Percentiles rank a stretch among this genome's conserved stretches.
Evolutionary conservation across 2,888 invertebrate species (phyloP).

Genomic region (Apodemia mormo): DNA sequence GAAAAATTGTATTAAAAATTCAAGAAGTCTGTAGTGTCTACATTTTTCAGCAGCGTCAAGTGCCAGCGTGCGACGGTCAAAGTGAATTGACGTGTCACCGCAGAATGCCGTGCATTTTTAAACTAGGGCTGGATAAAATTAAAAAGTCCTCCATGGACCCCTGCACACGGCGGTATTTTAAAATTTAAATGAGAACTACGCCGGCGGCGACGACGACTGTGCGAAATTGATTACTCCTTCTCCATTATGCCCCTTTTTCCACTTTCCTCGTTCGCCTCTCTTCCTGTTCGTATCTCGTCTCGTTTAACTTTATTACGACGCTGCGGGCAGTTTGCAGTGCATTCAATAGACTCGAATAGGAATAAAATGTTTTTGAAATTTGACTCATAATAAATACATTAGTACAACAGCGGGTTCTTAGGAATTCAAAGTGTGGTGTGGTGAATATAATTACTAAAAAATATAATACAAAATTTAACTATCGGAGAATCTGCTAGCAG

Average conservation of each 20-base stretch:
- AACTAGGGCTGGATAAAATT: slow-evolving; percentile 73
- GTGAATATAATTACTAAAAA: too few species aligned
- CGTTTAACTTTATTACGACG: slow-evolving; percentile 76
- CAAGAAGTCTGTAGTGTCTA: background rate
- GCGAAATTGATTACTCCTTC: slow-evolving; percentile 81
- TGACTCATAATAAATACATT: background rate
- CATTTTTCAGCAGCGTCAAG: slow-evolving; percentile 10
- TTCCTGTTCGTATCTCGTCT: slow-evolving; percentile 68
- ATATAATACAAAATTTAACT: too few species aligned
- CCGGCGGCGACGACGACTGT: slow-evolving; percentile 72
- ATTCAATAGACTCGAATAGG: slow-evolving; percentile 15
- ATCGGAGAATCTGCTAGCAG: too few species aligned
- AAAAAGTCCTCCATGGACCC: slow-evolving; percentile 76
- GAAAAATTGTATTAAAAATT: slow-evolving; percentile 17
- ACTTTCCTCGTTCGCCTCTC: slow-evolving; percentile 67
- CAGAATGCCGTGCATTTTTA: slow-evolving; percentile 76
- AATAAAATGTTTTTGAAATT: background rate
- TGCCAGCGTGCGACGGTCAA: slow-evolving; percentile 52
- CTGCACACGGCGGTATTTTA: slow-evolving; percentile 74
- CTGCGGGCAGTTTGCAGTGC: slow-evolving; percentile 39
- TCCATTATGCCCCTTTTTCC: slow-evolving; percentile 79
- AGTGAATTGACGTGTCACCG: slow-evolving; percentile 78
- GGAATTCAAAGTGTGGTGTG: background rate
- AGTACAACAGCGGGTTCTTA: background rate
- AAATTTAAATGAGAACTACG: slow-evolving; percentile 78